Evolutionary conservation across 2,797 vertebrate species (phyloP).

Genomic region (Scolopax rusticola): DNA sequence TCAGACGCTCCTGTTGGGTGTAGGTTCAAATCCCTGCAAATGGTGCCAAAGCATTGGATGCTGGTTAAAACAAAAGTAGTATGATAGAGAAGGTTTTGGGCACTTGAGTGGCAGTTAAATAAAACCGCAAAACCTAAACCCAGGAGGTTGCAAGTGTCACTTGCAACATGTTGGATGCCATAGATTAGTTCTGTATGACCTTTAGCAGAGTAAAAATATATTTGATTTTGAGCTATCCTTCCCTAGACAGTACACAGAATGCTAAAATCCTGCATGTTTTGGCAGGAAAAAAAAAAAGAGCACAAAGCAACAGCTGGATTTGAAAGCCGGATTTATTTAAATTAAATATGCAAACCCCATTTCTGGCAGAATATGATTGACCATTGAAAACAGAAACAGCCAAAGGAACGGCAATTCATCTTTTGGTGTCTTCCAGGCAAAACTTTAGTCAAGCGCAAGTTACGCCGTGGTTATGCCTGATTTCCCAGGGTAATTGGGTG

Average conservation of each 20-base stretch:
- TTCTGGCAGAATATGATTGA: not conserved
- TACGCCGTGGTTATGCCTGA: not conserved
- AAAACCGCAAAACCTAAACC: not conserved
- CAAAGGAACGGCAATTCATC: not conserved
- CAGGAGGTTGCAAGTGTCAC: not conserved
- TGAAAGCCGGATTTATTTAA: not conserved
- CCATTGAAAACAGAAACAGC: not conserved
- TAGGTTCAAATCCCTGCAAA: not conserved
- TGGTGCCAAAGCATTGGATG: not conserved
- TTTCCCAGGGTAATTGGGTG: not conserved
- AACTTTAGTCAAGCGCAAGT: not conserved
- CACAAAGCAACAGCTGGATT: not conserved
- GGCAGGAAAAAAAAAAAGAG: not conserved
- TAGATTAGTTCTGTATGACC: not conserved
- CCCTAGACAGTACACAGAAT: not conserved
- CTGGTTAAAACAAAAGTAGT: not conserved
- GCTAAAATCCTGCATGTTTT: not conserved
- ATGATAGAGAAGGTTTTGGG: not conserved
- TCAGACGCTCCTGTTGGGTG: not conserved
- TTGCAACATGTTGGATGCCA: not conserved
- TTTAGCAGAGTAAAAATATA: not conserved
- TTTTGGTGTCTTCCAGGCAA: not conserved
- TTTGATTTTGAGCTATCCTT: slow-evolving; percentile 7
- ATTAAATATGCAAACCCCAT: not conserved
- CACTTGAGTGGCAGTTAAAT: not conserved